These are phyloP conservation scores for Choristoneura rosaceana DNA, from an alignment of 2,888 invertebrate genomes.

Conservation along the genomic window DNA sequence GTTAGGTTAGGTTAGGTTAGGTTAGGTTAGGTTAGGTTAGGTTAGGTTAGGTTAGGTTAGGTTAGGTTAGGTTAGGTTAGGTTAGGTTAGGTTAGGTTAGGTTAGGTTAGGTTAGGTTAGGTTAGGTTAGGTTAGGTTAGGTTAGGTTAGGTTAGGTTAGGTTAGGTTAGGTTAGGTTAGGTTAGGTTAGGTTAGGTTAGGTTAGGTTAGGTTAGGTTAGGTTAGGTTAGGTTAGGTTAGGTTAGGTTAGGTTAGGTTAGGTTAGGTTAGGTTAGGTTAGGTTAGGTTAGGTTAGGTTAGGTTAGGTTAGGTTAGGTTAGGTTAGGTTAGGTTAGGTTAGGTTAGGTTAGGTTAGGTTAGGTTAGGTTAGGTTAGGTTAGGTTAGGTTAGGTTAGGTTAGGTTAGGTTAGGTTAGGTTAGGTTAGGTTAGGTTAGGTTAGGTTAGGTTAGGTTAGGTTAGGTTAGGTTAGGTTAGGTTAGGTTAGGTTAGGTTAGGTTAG, in stretches of 20 bases:
- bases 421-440: slow-evolving; percentile 28
- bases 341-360: slow-evolving; percentile 43
- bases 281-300: slow-evolving; percentile 41
- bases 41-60: slow-evolving; percentile 41
- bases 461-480: slow-evolving; percentile 41
- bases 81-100: slow-evolving; percentile 41
- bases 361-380: slow-evolving; percentile 45
- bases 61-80: slow-evolving; percentile 41
- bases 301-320: slow-evolving; percentile 41
- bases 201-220: slow-evolving; percentile 37
- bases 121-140: too few relatives aligned
- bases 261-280: slow-evolving; percentile 37
- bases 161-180: slow-evolving; percentile 42
- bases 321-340: slow-evolving; percentile 39
- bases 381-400: too few relatives aligned
- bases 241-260: slow-evolving; percentile 40
- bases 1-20: slow-evolving; percentile 42
- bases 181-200: slow-evolving; percentile 44
- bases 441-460: slow-evolving; percentile 41
- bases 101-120: slow-evolving; percentile 38
- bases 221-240: slow-evolving; percentile 40
- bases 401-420: slow-evolving; percentile 46
- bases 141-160: slow-evolving; percentile 39
- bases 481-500: slow-evolving; percentile 41
- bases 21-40: slow-evolving; percentile 41